phyloP scores from a whole-genome alignment of 37 sponge, comb jelly and placozoan species.

The Mnemiopsis leidyi region DNA sequence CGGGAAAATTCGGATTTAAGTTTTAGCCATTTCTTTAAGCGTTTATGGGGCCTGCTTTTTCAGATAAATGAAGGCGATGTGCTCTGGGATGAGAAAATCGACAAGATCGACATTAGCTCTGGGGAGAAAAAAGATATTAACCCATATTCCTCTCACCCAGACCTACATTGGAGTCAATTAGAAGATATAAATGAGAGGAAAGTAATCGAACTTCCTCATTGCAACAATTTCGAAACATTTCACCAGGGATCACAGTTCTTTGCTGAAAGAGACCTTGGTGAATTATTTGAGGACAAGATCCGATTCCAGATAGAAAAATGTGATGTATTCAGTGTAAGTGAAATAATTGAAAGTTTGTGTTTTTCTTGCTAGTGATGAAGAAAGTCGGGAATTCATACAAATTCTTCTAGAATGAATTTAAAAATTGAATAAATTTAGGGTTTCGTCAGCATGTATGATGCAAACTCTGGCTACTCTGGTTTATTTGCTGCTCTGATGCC shows the following conservation, averaged over 20 bases:
- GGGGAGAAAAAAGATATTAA: background rate
- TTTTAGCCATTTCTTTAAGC: background rate
- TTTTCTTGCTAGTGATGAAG: no score
- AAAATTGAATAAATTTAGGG: background rate
- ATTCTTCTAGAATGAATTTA: background rate
- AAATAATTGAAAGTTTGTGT: background rate
- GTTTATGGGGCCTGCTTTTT: background rate
- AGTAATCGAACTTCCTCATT: background rate
- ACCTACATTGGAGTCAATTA: constrained; percentile 10
- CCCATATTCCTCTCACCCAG: background rate
- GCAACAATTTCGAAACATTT: background rate
- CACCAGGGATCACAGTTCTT: background rate
- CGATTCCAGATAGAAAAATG: constrained; percentile 10
- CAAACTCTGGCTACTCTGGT: constrained; percentile 18
- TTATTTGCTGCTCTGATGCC: background rate
- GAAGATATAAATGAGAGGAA: background rate
- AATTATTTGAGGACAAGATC: constrained; percentile 26
- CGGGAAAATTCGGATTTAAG: no score
- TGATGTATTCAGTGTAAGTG: background rate
- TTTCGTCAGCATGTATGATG: background rate
- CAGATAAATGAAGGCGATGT: background rate
- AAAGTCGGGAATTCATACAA: background rate
- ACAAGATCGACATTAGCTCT: background rate
- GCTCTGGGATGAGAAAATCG: constrained; percentile 10
- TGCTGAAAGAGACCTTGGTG: background rate